Evolutionary conservation across 1,140 invertebrate species (phyloP).

Genomic region (Ruditapes philippinarum): DNA sequence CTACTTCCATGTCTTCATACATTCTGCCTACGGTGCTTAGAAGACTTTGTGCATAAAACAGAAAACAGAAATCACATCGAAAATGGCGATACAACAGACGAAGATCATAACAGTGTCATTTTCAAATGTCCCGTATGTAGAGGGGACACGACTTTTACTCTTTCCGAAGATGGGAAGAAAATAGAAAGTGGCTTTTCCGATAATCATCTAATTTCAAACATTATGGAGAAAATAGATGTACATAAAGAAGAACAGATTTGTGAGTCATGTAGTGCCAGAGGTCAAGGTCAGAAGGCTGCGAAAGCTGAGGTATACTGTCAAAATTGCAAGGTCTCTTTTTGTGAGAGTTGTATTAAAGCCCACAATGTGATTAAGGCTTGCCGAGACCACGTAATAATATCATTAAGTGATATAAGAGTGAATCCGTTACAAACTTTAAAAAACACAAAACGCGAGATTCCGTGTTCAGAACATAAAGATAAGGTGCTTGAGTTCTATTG

Average conservation of each 20-base stretch:
- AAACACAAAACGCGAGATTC: constrained; percentile 71
- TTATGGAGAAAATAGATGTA: constrained; percentile 77
- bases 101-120: constrained; percentile 12
- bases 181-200: constrained; percentile 76
- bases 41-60: constrained; percentile 88
- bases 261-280: constrained; percentile 67
- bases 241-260: constrained; percentile 69
- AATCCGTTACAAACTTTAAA: constrained; percentile 71
- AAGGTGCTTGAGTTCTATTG: constrained; percentile 75
- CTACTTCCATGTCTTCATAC: constrained; percentile 81
- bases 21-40: constrained; percentile 88
- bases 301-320: constrained; percentile 76
- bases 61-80: constrained; percentile 77
- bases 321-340: constrained; percentile 74
- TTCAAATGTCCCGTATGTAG: constrained; percentile 82
- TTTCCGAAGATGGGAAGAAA: constrained; percentile 64
- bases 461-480: constrained; percentile 73
- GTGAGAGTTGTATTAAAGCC: constrained; percentile 74
- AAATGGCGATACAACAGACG: constrained; percentile 2
- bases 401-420: constrained; percentile 70
- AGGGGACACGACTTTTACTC: constrained; percentile 64
- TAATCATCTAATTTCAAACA: constrained; percentile 76
- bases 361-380: constrained; percentile 77
- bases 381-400: constrained; percentile 73
- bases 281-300: constrained; percentile 57